A percentile compares a stretch with the other conserved stretches of the same genome.
Conservation (phyloP, 2,797 vertebrate species). For the Clamator glandarius region DNA sequence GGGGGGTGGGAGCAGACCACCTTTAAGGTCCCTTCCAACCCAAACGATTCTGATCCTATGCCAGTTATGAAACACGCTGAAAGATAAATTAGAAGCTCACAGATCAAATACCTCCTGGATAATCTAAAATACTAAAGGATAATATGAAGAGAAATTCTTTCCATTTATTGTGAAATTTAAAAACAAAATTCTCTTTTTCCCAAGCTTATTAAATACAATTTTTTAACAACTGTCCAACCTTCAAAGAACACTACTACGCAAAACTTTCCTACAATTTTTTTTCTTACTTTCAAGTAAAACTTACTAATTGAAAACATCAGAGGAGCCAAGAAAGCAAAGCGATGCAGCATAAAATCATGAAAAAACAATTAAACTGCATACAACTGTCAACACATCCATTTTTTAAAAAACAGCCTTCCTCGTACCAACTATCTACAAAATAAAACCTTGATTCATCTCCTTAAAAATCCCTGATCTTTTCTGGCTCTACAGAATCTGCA, state of each 20-base stretch:
- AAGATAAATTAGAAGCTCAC: background rate
- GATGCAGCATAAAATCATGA: background rate
- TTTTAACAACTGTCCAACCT: background rate
- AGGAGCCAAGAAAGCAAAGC: background rate
- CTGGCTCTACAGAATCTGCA: background rate
- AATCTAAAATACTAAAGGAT: fast-evolving
- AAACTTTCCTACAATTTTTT: background rate
- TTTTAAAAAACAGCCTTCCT: background rate
- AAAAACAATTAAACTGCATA: background rate
- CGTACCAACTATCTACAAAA: background rate
- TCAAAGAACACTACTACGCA: background rate
- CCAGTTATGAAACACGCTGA: background rate
- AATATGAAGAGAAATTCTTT: background rate
- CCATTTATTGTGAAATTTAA: background rate
- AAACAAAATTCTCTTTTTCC: background rate
- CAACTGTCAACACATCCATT: background rate
- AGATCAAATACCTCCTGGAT: background rate
- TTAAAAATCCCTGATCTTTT: background rate
- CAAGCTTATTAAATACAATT: background rate
- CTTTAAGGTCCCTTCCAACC: no score
- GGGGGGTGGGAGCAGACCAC: no score
- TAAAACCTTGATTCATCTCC: background rate
- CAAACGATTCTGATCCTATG: no score
- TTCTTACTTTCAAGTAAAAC: background rate
- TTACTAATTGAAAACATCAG: background rate